Evolutionary conservation across 2,888 invertebrate species (phyloP).

Genomic region (Drosophila eohydei): DNA sequence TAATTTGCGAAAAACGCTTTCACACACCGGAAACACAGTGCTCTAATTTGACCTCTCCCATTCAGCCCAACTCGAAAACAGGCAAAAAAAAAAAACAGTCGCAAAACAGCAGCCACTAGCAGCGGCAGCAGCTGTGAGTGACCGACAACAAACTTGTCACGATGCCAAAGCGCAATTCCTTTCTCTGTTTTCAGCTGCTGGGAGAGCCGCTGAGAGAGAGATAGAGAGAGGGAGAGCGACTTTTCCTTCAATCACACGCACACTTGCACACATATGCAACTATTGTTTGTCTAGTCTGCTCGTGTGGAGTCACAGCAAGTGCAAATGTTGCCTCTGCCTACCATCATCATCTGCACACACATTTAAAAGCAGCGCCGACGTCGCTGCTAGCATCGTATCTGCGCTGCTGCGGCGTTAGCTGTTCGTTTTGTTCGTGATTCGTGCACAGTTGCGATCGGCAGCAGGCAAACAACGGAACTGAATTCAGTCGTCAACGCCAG

Average conservation of each 20-base stretch:
- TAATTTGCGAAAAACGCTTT: slow-evolving; percentile 6
- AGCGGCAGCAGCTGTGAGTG: slow-evolving; percentile 13
- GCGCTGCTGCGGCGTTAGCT: slow-evolving; percentile 11
- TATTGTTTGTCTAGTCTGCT: slow-evolving; percentile 43
- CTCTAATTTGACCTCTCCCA: slow-evolving; percentile 27
- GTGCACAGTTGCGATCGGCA: slow-evolving; percentile 60
- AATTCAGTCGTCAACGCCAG: slow-evolving; percentile 35
- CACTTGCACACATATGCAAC: slow-evolving; percentile 7
- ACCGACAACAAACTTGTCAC: slow-evolving; percentile 54
- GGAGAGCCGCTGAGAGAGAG: not conserved
- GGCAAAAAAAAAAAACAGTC: slow-evolving; percentile 22
- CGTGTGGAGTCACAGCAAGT: slow-evolving; percentile 54
- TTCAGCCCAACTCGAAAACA: slow-evolving; percentile 14
- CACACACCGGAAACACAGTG: slow-evolving; percentile 25
- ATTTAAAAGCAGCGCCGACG: slow-evolving; percentile 30
- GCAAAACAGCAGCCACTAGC: slow-evolving; percentile 24
- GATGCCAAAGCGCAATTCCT: slow-evolving; percentile 23
- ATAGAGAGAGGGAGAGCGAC: slow-evolving; percentile 16
- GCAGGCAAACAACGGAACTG: slow-evolving; percentile 60
- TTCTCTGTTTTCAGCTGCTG: slow-evolving; percentile 20
- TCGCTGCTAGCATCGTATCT: slow-evolving; percentile 13
- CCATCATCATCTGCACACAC: slow-evolving; percentile 34
- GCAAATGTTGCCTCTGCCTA: slow-evolving; percentile 49
- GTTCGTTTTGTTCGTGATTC: slow-evolving; percentile 29
- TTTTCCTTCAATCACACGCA: slow-evolving; percentile 44